Conservation (phyloP, 2,113 vertebrate species). For the Burhinus oedicnemus region DNA sequence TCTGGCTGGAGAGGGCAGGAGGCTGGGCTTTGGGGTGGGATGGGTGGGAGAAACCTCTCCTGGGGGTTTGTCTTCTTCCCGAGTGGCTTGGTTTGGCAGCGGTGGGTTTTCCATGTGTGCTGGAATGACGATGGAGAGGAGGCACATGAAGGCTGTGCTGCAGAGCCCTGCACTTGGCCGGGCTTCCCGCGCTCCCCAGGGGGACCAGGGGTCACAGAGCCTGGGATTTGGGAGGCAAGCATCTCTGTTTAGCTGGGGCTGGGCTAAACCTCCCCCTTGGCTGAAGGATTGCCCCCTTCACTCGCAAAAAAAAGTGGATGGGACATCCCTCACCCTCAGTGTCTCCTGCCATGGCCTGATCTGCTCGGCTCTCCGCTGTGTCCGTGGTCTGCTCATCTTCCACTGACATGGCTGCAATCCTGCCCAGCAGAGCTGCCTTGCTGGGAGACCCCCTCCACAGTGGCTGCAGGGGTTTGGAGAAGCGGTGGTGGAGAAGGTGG, state of each 20-base stretch:
- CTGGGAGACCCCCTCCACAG: background rate
- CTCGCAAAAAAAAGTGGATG: background rate
- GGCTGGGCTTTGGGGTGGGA: background rate
- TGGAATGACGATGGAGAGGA: background rate
- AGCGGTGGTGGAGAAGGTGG: too few species aligned
- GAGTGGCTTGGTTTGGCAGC: background rate
- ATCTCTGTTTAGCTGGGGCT: background rate
- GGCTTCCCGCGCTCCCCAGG: background rate
- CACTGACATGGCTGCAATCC: accelerated
- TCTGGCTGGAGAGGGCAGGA: background rate
- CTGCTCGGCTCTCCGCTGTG: accelerated
- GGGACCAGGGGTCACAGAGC: background rate
- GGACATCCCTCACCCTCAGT: accelerated
- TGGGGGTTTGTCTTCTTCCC: accelerated
- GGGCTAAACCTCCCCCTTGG: background rate
- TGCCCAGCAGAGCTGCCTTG: background rate
- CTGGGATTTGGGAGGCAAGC: background rate
- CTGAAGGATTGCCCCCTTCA: background rate
- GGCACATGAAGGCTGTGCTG: background rate
- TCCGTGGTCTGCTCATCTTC: background rate
- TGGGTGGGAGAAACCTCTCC: background rate
- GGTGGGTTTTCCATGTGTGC: background rate
- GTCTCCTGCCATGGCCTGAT: background rate
- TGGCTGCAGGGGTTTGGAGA: background rate
- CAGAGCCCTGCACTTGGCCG: accelerated